Percentiles rank a stretch among this genome's conserved stretches.
Conservation (phyloP, 2,113 vertebrate genomes). For the Calonectris borealis region DNA sequence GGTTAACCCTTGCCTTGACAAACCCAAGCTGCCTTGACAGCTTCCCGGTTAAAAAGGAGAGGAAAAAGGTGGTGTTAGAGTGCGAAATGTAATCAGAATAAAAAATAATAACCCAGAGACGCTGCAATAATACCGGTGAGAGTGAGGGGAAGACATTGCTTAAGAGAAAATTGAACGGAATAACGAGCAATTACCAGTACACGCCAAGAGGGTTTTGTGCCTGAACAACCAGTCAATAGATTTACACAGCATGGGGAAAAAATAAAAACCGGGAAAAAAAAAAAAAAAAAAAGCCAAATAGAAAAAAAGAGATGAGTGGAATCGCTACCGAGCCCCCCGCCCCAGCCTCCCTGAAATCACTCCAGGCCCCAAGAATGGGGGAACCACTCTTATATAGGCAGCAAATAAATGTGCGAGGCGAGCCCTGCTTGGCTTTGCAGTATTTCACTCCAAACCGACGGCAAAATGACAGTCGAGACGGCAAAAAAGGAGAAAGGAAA, state of each 20-base stretch:
- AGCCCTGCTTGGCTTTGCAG: background rate
- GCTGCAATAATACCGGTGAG: background rate
- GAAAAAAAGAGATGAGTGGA: background rate
- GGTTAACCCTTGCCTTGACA: conserved; percentile 9
- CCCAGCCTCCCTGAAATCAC: background rate
- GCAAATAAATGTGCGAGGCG: background rate
- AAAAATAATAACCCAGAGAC: background rate
- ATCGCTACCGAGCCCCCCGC: background rate
- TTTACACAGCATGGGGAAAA: conserved; percentile 67
- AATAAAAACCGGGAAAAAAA: background rate
- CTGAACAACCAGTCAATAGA: conserved; percentile 55
- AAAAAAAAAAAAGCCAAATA: no score
- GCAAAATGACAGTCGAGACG: background rate
- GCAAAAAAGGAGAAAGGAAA: no score
- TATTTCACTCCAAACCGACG: background rate
- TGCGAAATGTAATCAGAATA: background rate
- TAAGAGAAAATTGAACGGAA: conserved; percentile 33
- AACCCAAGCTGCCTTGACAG: background rate
- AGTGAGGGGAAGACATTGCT: background rate
- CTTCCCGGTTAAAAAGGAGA: background rate
- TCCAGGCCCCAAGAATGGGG: background rate
- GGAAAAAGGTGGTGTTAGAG: background rate
- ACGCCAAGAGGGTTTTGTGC: conserved; percentile 44
- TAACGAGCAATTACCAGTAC: conserved; percentile 52
- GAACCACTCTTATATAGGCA: background rate